These are phyloP conservation scores for Notolepis coatsorum DNA, from an alignment of 2,797 vertebrate genomes.

Conservation along the genomic window DNA sequence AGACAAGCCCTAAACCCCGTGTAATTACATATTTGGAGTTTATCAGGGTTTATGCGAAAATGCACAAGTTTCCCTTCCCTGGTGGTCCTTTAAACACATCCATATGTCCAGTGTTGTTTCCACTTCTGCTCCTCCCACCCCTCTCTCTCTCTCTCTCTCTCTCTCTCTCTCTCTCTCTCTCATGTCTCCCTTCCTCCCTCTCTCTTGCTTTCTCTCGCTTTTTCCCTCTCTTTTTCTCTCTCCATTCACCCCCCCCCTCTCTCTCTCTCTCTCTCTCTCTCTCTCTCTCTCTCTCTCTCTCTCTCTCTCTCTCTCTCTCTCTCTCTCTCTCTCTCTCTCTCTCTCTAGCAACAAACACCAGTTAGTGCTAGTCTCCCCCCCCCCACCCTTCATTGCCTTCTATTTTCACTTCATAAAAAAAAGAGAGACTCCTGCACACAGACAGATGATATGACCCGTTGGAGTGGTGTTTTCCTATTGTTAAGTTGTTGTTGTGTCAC, in stretches of 20 bases:
- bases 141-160: constrained; percentile 39
- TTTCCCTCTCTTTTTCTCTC: constrained; percentile 24
- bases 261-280: constrained; percentile 21
- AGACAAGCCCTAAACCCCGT: constrained; percentile 86
- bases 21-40: constrained; percentile 91
- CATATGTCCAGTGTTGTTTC: constrained; percentile 85
- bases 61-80: constrained; percentile 87
- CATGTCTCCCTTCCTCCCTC: constrained; percentile 35
- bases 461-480: constrained; percentile 77
- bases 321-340: constrained; percentile 14
- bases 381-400: constrained; percentile 42
- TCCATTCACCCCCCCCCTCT: constrained; percentile 26
- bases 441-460: constrained; percentile 71
- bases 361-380: no score
- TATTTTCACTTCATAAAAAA: constrained; percentile 67
- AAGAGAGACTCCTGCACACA: constrained; percentile 65
- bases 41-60: constrained; percentile 88
- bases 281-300: constrained; percentile 4
- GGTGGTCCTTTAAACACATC: constrained; percentile 91
- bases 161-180: constrained; percentile 11
- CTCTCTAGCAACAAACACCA: no score
- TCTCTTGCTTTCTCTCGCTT: constrained; percentile 25
- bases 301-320: constrained; percentile 27
- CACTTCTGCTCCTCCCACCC: constrained; percentile 78
- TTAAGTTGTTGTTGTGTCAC: constrained; percentile 81